phyloP scores from a whole-genome alignment of 2,797 vertebrate species.

The Epinephelus malabaricus region DNA sequence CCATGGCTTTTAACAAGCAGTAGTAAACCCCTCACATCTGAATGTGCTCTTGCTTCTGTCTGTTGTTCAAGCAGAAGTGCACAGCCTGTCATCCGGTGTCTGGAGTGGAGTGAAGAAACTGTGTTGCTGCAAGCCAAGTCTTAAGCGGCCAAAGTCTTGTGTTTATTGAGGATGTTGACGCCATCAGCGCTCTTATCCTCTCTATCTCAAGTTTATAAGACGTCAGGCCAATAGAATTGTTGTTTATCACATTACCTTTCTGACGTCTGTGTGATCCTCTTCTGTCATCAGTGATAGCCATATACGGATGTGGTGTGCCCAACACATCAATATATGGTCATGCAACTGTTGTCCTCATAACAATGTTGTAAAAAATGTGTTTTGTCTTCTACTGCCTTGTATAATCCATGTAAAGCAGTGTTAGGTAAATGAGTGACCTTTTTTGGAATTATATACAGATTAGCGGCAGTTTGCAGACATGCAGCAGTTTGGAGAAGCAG shows the following conservation, averaged over 20 bases:
- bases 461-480: slow-evolving; percentile 9
- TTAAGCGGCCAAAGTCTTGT: slow-evolving; percentile 51
- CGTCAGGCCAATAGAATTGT: not conserved
- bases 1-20: slow-evolving; percentile 39
- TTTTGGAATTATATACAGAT: slow-evolving; percentile 41
- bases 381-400: not conserved
- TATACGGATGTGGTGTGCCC: not conserved
- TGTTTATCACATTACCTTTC: not conserved
- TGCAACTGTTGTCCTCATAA: not conserved
- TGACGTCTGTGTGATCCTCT: not conserved
- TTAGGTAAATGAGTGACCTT: slow-evolving; percentile 18
- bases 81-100: not conserved
- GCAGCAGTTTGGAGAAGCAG: slow-evolving; percentile 42
- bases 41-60: not conserved
- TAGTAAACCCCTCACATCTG: not conserved
- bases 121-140: not conserved
- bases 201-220: slow-evolving; percentile 2
- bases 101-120: not conserved
- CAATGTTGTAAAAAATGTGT: no score
- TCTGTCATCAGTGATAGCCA: not conserved
- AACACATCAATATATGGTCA: not conserved
- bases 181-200: not conserved
- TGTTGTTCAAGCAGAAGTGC: not conserved
- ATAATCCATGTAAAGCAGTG: not conserved
- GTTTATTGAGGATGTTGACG: slow-evolving; percentile 24